Conservation (phyloP, 2,888 invertebrate genomes). For the Cryptus armator region DNA sequence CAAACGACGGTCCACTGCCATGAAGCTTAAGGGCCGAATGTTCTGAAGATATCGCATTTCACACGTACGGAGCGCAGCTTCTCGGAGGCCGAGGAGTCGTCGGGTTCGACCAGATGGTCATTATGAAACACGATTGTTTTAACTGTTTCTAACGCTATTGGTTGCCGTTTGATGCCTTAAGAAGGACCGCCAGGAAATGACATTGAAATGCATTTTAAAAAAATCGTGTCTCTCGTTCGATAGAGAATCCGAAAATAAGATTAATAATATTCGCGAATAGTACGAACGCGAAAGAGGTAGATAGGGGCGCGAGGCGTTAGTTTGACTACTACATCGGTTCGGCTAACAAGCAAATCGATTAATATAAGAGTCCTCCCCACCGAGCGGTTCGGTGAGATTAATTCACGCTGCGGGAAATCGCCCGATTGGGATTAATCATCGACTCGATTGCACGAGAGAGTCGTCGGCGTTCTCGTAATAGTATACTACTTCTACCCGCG, state of each 20-base stretch:
- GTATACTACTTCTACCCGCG: conserved; percentile 38
- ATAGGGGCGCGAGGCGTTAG: conserved; percentile 44
- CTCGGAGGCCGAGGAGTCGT: conserved; percentile 24
- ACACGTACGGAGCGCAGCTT: conserved; percentile 2
- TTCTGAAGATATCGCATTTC: conserved; percentile 43
- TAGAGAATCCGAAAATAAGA: not conserved
- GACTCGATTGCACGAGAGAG: conserved; percentile 64
- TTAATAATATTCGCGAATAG: conserved; percentile 39
- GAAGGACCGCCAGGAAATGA: conserved; percentile 11
- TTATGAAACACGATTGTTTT: not conserved
- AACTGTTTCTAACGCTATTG: not conserved
- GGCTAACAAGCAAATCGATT: conserved; percentile 73
- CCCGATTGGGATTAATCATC: conserved; percentile 72
- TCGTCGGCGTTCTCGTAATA: conserved; percentile 7
- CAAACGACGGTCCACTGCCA: not conserved
- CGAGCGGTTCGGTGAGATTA: conserved; percentile 67
- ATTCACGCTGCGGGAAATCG: conserved; percentile 73
- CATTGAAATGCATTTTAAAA: not conserved
- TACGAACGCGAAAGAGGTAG: not conserved
- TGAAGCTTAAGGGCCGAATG: not conserved
- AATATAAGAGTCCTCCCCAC: conserved; percentile 63
- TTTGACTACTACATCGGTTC: conserved; percentile 62
- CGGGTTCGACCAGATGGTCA: conserved; percentile 37
- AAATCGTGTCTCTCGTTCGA: not conserved
- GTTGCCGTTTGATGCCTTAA: not conserved